Evolutionary conservation across 1,140 invertebrate genomes (phyloP).

Genomic region (Plutomurus gul): DNA sequence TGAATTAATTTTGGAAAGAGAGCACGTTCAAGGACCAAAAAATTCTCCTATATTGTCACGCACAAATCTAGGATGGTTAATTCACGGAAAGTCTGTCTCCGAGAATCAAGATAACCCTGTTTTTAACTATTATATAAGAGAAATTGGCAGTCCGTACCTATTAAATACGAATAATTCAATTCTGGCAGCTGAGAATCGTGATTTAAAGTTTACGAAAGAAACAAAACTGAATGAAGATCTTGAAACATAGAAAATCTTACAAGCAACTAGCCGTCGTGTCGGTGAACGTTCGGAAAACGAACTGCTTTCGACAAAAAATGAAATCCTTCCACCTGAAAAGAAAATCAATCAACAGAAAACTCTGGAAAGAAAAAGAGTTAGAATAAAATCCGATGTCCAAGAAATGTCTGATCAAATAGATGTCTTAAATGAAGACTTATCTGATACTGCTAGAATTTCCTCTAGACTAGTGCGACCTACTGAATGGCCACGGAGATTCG

Average conservation of each 20-base stretch:
- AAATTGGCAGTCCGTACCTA: background rate
- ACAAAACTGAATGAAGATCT: background rate
- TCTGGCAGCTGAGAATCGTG: slow-evolving; percentile 36
- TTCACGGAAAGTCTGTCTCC: background rate
- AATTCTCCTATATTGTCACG: background rate
- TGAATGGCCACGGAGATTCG: too few species aligned
- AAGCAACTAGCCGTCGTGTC: background rate
- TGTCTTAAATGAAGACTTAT: slow-evolving; percentile 38
- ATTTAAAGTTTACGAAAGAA: background rate
- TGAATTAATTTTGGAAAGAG: background rate
- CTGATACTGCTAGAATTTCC: too few species aligned
- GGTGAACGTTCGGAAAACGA: slow-evolving; percentile 38
- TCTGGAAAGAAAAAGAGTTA: slow-evolving; percentile 30
- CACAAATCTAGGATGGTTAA: background rate
- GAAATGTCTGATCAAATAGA: slow-evolving; percentile 24
- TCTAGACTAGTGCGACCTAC: too few species aligned
- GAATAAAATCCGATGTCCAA: background rate
- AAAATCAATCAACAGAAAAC: slow-evolving; percentile 4
- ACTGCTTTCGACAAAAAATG: slow-evolving; percentile 40
- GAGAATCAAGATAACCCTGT: background rate
- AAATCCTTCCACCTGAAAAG: slow-evolving; percentile 28
- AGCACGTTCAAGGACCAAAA: background rate
- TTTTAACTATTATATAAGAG: background rate
- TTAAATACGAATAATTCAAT: slow-evolving; percentile 6
- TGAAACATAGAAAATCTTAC: background rate